Conservation (phyloP, 2,888 invertebrate genomes). For the Callosobruchus maculatus region DNA sequence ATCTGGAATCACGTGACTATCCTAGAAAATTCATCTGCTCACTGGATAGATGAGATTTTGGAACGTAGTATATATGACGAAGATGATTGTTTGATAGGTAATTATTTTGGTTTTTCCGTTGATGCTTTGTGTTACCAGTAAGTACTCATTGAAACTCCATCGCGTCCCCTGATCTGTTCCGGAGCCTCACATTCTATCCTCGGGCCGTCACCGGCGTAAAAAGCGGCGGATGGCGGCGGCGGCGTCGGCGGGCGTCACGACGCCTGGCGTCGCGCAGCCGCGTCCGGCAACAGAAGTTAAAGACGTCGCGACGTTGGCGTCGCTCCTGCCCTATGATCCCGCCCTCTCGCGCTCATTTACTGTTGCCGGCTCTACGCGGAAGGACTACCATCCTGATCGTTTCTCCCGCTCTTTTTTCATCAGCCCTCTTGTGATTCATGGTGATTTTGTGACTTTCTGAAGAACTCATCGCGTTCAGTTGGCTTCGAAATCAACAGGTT, state of each 20-base stretch:
- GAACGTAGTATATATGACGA: too few relatives aligned
- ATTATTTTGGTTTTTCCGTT: too few relatives aligned
- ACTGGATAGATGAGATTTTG: too few relatives aligned
- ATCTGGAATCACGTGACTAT: too few relatives aligned
- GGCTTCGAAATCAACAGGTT: background rate
- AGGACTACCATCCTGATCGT: background rate
- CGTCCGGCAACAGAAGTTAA: constrained; percentile 41
- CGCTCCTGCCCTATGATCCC: constrained; percentile 29
- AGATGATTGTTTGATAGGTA: too few relatives aligned
- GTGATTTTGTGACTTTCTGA: background rate
- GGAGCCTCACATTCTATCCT: constrained; percentile 32
- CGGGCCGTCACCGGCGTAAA: constrained; percentile 13
- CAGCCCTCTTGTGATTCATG: background rate
- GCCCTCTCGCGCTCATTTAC: constrained; percentile 16
- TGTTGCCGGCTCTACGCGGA: constrained; percentile 6
- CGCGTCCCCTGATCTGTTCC: background rate
- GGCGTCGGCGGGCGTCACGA: constrained; percentile 17
- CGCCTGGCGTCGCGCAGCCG: constrained; percentile 38
- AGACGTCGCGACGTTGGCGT: constrained; percentile 44
- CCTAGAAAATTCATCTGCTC: too few relatives aligned
- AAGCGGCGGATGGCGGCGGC: constrained; percentile 26
- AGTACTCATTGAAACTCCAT: background rate
- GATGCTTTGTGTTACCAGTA: too few relatives aligned
- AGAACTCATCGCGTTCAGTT: too few relatives aligned
- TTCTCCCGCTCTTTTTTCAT: background rate